A percentile compares a stretch with the other conserved stretches of the same genome.
phyloP scores from a whole-genome alignment of 2,888 invertebrate genomes.

The Phlogophora meticulosa region DNA sequence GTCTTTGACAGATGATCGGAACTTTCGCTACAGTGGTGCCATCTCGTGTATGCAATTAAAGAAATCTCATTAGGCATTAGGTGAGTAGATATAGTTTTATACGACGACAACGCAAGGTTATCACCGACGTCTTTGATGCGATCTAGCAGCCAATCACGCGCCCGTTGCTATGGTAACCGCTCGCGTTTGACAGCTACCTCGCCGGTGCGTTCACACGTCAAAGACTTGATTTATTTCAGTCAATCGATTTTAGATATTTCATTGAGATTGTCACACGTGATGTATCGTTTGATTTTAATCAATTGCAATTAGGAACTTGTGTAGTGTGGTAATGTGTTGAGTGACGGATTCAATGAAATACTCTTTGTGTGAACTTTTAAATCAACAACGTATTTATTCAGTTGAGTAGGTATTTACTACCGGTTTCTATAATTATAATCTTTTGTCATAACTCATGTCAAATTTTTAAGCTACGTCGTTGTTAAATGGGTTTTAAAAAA shows the following conservation, averaged over 20 bases:
- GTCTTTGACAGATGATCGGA: no score
- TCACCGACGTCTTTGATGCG: conserved; percentile 28
- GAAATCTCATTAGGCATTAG: no score
- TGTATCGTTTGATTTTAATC: conserved; percentile 21
- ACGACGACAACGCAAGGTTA: conserved; percentile 52
- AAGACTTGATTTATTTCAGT: conserved; percentile 43
- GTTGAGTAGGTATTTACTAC: not conserved
- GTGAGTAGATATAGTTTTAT: conserved; percentile 51
- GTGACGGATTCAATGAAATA: conserved; percentile 35
- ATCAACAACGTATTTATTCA: conserved; percentile 6
- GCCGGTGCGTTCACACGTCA: conserved; percentile 64
- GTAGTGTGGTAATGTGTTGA: conserved; percentile 16
- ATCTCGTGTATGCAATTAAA: no score
- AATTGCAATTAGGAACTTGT: conserved; percentile 9
- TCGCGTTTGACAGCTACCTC: conserved; percentile 65
- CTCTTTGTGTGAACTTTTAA: not conserved
- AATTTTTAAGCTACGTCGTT: not conserved
- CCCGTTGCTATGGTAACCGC: conserved; percentile 65
- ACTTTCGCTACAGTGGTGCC: no score
- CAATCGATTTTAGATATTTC: conserved; percentile 40
- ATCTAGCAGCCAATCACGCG: conserved; percentile 57
- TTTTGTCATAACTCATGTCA: conserved; percentile 9
- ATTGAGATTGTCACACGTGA: conserved; percentile 40
- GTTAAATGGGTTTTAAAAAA: not conserved
- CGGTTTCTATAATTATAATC: conserved; percentile 4